phyloP scores from a whole-genome alignment of 2,113 vertebrate genomes.

The Notarius lentiginosus region DNA sequence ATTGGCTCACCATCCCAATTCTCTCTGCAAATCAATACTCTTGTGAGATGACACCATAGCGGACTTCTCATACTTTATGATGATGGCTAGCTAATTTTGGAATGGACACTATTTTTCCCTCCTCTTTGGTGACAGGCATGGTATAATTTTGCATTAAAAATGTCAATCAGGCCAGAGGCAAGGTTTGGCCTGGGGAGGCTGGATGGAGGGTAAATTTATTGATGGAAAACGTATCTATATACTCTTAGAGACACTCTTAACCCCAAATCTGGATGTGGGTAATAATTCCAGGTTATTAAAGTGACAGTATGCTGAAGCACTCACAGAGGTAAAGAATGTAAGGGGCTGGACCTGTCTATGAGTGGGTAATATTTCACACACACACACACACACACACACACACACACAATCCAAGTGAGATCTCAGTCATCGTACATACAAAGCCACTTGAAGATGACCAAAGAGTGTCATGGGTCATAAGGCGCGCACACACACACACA shows the following conservation, averaged over 20 bases:
- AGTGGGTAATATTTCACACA: constrained; percentile 75
- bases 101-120: constrained; percentile 76
- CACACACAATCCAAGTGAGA: constrained; percentile 39
- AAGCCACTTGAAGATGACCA: constrained; percentile 16
- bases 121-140: constrained; percentile 74
- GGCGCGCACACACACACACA: not conserved
- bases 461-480: constrained; percentile 22
- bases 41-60: constrained; percentile 86
- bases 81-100: constrained; percentile 93
- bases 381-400: constrained; percentile 68
- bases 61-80: constrained; percentile 87
- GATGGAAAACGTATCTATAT: constrained; percentile 89
- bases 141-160: constrained; percentile 90
- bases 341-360: constrained; percentile 76
- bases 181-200: constrained; percentile 72
- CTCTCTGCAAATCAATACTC: constrained; percentile 86
- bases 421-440: constrained; percentile 17
- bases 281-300: constrained; percentile 94
- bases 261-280: constrained; percentile 85
- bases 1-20: constrained; percentile 82
- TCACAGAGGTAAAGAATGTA: constrained; percentile 74
- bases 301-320: constrained; percentile 85
- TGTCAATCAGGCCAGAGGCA: constrained; percentile 79
- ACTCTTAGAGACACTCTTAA: constrained; percentile 81
- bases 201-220: constrained; percentile 85